Evolutionary conservation across 2,113 vertebrate genomes (phyloP).

Genomic region (Ptychochromis oligacanthus): DNA sequence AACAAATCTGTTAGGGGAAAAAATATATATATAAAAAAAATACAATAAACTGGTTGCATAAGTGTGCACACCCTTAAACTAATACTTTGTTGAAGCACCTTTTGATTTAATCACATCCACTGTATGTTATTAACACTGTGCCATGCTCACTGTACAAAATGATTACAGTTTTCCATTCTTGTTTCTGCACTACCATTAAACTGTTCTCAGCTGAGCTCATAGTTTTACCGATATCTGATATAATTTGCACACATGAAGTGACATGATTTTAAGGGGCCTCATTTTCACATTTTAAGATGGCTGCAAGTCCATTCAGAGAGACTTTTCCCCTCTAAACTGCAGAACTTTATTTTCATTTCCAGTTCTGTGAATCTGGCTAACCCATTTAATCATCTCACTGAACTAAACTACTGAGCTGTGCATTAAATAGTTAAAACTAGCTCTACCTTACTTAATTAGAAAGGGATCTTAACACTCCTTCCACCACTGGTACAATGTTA

Average conservation of each 20-base stretch:
- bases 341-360: neutral
- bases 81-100: no score
- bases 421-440: neutral
- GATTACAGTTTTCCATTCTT: slow-evolving; percentile 27
- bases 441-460: neutral
- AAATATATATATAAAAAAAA: no score
- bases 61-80: no score
- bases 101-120: no score
- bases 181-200: slow-evolving; percentile 2
- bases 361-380: neutral
- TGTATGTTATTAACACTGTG: slow-evolving; percentile 17
- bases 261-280: neutral
- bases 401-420: neutral
- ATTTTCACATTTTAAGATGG: neutral
- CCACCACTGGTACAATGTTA: neutral
- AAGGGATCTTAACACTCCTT: neutral
- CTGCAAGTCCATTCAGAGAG: neutral
- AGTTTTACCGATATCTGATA: slow-evolving; percentile 1
- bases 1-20: no score
- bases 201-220: neutral
- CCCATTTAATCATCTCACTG: neutral
- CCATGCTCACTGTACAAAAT: slow-evolving; percentile 17
- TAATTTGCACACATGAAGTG: neutral
- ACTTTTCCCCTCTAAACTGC: neutral
- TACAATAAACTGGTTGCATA: no score